These are phyloP conservation scores for Danio tinwini DNA, from an alignment of 2,797 vertebrate genomes.

Conservation along the genomic window DNA sequence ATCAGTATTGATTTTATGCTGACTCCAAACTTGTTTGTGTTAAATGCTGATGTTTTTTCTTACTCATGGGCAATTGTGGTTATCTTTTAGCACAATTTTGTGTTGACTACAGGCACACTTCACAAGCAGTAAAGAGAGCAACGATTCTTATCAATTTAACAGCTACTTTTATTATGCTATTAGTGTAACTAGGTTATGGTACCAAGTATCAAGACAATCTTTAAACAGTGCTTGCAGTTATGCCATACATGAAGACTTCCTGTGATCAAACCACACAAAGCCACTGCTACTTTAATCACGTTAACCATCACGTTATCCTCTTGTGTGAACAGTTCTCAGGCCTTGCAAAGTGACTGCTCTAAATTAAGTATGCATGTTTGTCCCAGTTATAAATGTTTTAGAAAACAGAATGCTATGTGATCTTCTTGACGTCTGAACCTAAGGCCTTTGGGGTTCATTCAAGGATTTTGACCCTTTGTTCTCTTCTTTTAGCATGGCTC, in stretches of 20 bases:
- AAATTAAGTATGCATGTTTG: not conserved
- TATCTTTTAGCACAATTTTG: not conserved
- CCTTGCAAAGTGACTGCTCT: not conserved
- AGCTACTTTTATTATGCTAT: not conserved
- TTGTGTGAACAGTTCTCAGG: not conserved
- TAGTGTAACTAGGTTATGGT: not conserved
- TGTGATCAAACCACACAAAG: constrained; percentile 34
- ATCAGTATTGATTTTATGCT: constrained; percentile 10
- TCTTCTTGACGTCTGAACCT: not conserved
- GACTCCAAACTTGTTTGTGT: not conserved
- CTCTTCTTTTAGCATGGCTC: constrained; percentile 84
- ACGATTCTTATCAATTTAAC: not conserved
- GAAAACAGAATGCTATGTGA: not conserved
- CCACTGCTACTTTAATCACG: not conserved
- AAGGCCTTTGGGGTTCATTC: not conserved
- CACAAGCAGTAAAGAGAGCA: not conserved
- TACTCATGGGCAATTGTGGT: not conserved
- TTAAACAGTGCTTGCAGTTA: not conserved
- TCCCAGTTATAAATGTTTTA: not conserved
- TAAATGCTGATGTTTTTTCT: not conserved
- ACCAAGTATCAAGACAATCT: not conserved
- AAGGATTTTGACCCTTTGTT: not conserved
- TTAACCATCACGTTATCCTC: not conserved
- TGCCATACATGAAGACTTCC: not conserved
- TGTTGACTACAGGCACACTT: constrained; percentile 4